Evolutionary conservation across 2,888 invertebrate genomes (phyloP), one percentile per base, ranked within the genome.

Genomic region (Mycalesis mineus): DNA sequence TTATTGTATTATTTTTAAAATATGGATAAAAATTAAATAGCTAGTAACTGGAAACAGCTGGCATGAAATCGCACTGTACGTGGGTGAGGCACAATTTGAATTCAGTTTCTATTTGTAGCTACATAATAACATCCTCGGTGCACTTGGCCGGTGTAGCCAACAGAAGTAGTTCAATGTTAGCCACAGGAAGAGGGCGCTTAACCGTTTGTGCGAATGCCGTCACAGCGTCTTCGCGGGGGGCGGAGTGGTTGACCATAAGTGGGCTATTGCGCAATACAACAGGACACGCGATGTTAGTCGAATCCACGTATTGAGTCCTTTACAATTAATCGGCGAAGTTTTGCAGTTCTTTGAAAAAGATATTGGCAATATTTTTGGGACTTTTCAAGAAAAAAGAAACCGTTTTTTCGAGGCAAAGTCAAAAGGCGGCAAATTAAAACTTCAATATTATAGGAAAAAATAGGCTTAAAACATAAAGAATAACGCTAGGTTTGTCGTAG

Each of bases 101-200:
- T 73, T 75, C 70, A 65, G 71, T 74, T 51, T 82, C 84, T 84
- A 86, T 88, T 86, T 84, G 67, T 69, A 78, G 73, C 68, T 61
- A 60, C 65, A 63, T 77, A 81, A 80, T 72, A 77, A 82, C 82
- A 82, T 82, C 81, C 80, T 78, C 80, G 74, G 80, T 88, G 88
- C 87, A 87, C 88, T 88, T 88, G 88, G 85, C 86, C 86, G 79
- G 68, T 68, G 65, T 64, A 68, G 70, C 56, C 65, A 70, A 74
- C 71, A 77, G 81, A 85, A 82, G 76, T 88, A 80, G 87, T 85
- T 85, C 88, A 88, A 88, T 88, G 88, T 84, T 86, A 85, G 73
- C 65, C 73, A 65, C 84, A 83, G 88, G 88, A 89, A 84, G 80
- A 58, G 41, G 65, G 65, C 69, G 68, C 83, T 89, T 88, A 86